phyloP scores from a whole-genome alignment of 2,113 vertebrate species.

The Lanius ludovicianus region DNA sequence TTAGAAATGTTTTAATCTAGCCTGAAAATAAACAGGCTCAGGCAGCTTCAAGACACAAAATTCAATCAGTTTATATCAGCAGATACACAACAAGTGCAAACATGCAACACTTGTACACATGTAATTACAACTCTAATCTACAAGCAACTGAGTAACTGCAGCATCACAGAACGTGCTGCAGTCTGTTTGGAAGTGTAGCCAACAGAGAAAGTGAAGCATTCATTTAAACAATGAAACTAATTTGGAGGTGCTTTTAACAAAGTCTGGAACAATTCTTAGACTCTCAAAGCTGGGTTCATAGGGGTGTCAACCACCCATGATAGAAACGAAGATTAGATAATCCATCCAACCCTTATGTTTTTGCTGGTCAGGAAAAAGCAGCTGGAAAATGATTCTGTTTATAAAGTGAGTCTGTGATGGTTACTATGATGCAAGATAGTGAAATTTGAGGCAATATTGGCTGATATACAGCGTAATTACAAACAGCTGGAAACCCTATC shows the following conservation, averaged over 20 bases:
- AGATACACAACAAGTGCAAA: not conserved
- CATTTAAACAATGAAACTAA: not conserved
- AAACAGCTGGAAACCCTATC: not conserved
- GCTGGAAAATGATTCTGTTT: not conserved
- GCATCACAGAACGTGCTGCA: not conserved
- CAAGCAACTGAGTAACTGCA: not conserved
- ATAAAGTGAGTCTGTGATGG: not conserved
- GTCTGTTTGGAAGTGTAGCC: not conserved
- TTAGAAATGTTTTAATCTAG: not conserved
- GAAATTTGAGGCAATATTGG: not conserved
- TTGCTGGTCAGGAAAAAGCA: not conserved
- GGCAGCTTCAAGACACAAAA: not conserved
- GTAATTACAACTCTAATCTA: not conserved
- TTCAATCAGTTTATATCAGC: not conserved
- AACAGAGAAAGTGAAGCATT: not conserved
- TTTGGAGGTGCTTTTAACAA: not conserved
- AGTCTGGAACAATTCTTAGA: not conserved
- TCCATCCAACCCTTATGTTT: not conserved
- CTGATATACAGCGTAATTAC: not conserved
- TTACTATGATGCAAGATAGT: not conserved
- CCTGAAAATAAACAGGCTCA: not conserved
- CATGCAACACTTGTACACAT: not conserved
- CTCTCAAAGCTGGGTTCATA: not conserved
- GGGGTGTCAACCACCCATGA: not conserved
- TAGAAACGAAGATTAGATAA: not conserved